These are phyloP conservation scores for Gulo gulo DNA, from an alignment of 2,113 vertebrate genomes.

Conservation along the genomic window DNA sequence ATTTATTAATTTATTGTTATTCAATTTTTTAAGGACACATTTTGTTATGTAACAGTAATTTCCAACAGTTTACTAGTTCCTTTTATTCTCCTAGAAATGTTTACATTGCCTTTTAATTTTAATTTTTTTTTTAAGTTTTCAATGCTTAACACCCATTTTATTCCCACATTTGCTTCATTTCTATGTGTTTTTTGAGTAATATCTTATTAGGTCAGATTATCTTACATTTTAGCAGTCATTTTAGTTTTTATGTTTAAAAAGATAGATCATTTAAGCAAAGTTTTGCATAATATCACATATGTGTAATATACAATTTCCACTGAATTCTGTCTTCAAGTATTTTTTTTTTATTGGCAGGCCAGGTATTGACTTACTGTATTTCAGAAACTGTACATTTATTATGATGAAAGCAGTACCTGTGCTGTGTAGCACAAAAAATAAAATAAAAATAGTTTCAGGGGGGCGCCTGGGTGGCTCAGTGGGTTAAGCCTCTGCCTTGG, in stretches of 20 bases:
- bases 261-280: background rate
- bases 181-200: background rate
- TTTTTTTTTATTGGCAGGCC: background rate
- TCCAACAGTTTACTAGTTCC: background rate
- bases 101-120: background rate
- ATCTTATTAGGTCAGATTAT: background rate
- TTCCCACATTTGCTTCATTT: background rate
- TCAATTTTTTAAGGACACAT: background rate
- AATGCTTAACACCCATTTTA: background rate
- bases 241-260: background rate
- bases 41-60: background rate
- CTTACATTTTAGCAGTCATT: background rate
- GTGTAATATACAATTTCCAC: background rate
- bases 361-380: background rate
- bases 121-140: background rate
- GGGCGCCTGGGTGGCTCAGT: too few relatives aligned
- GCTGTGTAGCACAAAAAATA: background rate
- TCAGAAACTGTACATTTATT: background rate
- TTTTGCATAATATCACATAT: background rate
- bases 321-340: background rate
- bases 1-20: background rate
- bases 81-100: background rate
- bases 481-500: too few relatives aligned
- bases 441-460: background rate
- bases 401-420: background rate